Conservation (phyloP, 2,113 vertebrate species). For the Lophura nycthemera region DNA sequence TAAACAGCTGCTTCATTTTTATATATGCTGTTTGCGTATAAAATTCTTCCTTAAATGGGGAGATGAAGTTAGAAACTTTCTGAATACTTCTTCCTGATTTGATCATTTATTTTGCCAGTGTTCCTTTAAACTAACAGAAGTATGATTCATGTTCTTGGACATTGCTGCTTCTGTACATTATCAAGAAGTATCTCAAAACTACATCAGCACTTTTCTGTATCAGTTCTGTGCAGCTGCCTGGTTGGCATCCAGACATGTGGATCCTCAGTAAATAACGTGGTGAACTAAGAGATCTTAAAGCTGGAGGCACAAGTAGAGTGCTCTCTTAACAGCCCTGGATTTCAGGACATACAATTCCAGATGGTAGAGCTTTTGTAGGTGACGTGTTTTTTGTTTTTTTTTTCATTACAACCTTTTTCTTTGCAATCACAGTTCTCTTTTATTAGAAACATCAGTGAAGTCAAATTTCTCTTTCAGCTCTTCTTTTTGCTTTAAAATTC, state of each 20-base stretch:
- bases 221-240: neutral
- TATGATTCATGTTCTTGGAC: neutral
- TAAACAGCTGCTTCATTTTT: neutral
- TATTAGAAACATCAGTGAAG: neutral
- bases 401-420: neutral
- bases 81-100: neutral
- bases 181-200: neutral
- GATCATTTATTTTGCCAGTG: neutral
- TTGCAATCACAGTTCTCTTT: neutral
- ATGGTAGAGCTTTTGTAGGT: neutral
- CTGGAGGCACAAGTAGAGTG: neutral
- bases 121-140: neutral
- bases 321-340: neutral
- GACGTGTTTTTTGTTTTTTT: neutral
- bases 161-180: neutral
- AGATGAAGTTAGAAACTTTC: neutral
- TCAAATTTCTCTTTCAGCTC: neutral
- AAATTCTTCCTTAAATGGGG: neutral
- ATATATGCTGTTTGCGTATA: neutral
- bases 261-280: neutral
- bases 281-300: neutral
- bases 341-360: neutral
- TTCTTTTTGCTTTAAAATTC: neutral
- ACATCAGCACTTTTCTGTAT: rapidly evolving
- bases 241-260: neutral